Base-by-base conservation (phyloP, 1,140 invertebrate genomes). In the Venturia canescens region DNA sequence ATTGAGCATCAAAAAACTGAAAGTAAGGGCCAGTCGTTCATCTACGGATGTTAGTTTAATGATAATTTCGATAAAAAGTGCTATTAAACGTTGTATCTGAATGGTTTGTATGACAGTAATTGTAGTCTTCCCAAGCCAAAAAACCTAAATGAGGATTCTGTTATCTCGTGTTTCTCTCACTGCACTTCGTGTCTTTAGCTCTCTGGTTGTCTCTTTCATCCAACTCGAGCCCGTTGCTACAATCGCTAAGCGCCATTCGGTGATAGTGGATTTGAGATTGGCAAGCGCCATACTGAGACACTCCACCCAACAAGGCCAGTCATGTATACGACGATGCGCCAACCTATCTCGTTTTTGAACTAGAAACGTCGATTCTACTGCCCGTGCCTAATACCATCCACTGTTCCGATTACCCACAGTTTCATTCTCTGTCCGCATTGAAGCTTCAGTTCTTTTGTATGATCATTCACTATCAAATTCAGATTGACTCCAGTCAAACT, bases 221-320 rank as follows among this genome's bases (percentile, higher is more conserved):
- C 63, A 79, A 53, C 26, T 34, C 66, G 21, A 70, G n/a, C 66
- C n/a, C 66, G 38, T 29, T 57, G 21, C 26, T 82, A 78, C 78
- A 67, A 23, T 27, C 72, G 78, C 77, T 80, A 80, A 77, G 74
- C 78, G 81, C 72, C 81, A 82, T 79, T 79, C 31, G 13, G 29
- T 29, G 77, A 79, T 79, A 79, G 38, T 72, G 80, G 70, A 80
- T 79, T 82, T 76, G 71, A 63, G 63, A 82, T 79, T 79, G 67
- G 76, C 60, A 78, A 78, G 29, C 60, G n/a, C 15, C 76, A 70
- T 81, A 48, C 44, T 72, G 48, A 29, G 48, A 76, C 29, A 63
- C 21, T 34, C 53, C 31, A 26, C 21, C 27, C 53, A 50, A 53
- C 38, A 48, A 74, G 21, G 50, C 4, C 72, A 13, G 29, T 31